These are phyloP conservation scores for Sturmia bella DNA, from an alignment of 2,888 invertebrate species.

Conservation along the genomic window DNA sequence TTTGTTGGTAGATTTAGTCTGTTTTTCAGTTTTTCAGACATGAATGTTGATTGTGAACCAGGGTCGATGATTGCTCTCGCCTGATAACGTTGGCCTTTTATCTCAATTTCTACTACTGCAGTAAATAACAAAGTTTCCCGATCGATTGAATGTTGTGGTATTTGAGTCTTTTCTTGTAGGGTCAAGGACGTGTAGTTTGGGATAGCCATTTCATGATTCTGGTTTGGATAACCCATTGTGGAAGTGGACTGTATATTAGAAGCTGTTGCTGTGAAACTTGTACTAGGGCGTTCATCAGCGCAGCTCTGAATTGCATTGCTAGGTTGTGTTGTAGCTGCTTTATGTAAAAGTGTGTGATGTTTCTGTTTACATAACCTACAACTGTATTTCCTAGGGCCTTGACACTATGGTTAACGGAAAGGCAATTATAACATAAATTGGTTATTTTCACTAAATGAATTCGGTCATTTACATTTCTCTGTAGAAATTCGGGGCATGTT, in stretches of 20 bases:
- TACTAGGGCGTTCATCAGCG: neutral
- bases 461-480: conserved; percentile 12
- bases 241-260: neutral
- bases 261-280: neutral
- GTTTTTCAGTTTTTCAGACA: conserved; percentile 38
- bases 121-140: conserved; percentile 27
- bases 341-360: conserved; percentile 6
- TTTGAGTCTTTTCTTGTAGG: neutral
- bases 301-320: neutral
- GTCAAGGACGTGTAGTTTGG: conserved; percentile 11
- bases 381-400: conserved; percentile 11
- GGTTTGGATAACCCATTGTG: neutral
- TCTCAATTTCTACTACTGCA: conserved; percentile 26
- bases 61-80: conserved; percentile 38
- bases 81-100: conserved; percentile 17
- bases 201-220: neutral
- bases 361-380: conserved; percentile 13
- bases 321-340: conserved; percentile 1
- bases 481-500: neutral
- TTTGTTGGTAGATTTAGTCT: conserved; percentile 14
- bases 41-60: conserved; percentile 38
- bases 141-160: neutral
- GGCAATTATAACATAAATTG: conserved; percentile 27
- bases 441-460: conserved; percentile 26
- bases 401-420: neutral